A percentile compares a stretch with the other conserved stretches of the same genome.
phyloP scores from a whole-genome alignment of 2,797 vertebrate species.

The Tangara arthus region DNA sequence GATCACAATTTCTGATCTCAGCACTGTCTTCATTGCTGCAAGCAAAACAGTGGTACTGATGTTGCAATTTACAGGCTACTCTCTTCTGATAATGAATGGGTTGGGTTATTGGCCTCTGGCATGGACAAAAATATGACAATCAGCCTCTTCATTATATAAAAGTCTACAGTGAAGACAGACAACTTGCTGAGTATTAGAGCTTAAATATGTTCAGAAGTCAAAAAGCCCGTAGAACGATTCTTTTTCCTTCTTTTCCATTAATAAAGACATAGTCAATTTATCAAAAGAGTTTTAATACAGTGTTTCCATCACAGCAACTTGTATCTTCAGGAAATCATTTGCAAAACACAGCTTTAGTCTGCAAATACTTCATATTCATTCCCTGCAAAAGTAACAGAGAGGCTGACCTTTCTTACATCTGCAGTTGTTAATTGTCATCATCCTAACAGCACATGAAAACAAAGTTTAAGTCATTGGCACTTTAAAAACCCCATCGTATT shows the following conservation, averaged over 20 bases:
- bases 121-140: slow-evolving; percentile 52
- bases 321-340: slow-evolving; percentile 59
- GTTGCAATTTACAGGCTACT: slow-evolving; percentile 33
- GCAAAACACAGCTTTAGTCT: slow-evolving; percentile 34
- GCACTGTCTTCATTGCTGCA: slow-evolving; percentile 25
- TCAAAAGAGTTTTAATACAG: slow-evolving; percentile 40
- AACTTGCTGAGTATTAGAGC: slow-evolving; percentile 63
- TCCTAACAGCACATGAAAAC: slow-evolving; percentile 70
- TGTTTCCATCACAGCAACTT: slow-evolving; percentile 48
- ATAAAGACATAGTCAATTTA: slow-evolving; percentile 53
- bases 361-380: slow-evolving; percentile 52
- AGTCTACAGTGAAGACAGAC: slow-evolving; percentile 49
- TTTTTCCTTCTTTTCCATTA: slow-evolving; percentile 53
- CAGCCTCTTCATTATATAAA: slow-evolving; percentile 29
- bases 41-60: slow-evolving; percentile 36
- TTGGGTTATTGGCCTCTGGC: slow-evolving; percentile 60
- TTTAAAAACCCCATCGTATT: slow-evolving; percentile 39
- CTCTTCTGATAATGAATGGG: slow-evolving; percentile 49
- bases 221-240: slow-evolving; percentile 46
- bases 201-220: slow-evolving; percentile 55
- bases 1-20: slow-evolving; percentile 50
- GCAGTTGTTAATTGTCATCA: slow-evolving; percentile 64
- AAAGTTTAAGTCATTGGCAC: slow-evolving; percentile 68
- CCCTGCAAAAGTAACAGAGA: slow-evolving; percentile 49
- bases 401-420: slow-evolving; percentile 66